Base-by-base conservation (phyloP, 2,113 vertebrate species). In the Xenopus borealis region DNA sequence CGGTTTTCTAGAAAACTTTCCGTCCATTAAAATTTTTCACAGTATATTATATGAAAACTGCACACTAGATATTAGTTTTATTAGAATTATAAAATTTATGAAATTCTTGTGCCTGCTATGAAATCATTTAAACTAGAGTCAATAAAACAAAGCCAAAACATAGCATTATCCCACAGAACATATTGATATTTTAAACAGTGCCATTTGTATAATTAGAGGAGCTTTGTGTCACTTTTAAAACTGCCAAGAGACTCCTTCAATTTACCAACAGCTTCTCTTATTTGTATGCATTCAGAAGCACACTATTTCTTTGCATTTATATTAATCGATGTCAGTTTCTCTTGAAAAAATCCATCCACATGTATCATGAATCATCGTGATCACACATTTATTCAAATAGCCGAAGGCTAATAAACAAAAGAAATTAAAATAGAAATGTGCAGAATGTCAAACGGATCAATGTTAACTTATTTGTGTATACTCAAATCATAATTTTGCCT, bases 351-450 rank as follows among this genome's bases (percentile, higher is more conserved):
- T 18, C 12, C 80, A 78, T 79, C 81, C 80, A 53, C 62, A 19
- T 69, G 23, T 62, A 78, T 71, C 68, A 79, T 72, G 76, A 88
- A 80, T 86, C 78, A 80, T 78, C 45, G 18, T 65, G 79, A 86
- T 88, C 77, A 81, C 81, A 86, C 84, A 84, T 81, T 83, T 86
- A 84, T 87, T 81, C 74, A 85, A 88, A 86, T 66, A 88, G 80
- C 74, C 40, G 73, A 83, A 72, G 79, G 79, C 80, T 80, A 88
- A 85, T 84, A 86, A 88, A 83, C 2, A 85, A 85, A 23, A 58
- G 75, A 45, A 81, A 85, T 81, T 81, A 79, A 85, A 87, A 79
- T 78, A 81, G 79, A 85, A 85, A 82, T 70, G 53, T 77, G 79
- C 44, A 62, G 62, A 85, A 81, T 84, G 82, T 86, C 85, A 90